A percentile compares a stretch with the other conserved stretches of the same genome.
These are phyloP conservation scores for Parascotia fuliginaria DNA, from an alignment of 2,888 invertebrate species.

Conservation along the genomic window DNA sequence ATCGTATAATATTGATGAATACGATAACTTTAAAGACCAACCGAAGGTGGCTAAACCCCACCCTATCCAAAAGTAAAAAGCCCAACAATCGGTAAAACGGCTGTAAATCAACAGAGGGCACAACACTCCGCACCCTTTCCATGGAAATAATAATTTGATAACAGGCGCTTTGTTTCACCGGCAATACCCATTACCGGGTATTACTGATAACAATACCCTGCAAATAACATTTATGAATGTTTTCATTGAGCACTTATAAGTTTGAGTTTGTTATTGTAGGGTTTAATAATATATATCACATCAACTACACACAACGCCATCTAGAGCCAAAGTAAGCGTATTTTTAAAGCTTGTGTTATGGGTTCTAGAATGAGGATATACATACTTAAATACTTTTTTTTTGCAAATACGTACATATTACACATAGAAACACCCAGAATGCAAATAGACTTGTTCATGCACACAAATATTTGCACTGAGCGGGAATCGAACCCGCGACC, in stretches of 20 bases:
- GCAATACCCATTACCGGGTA: conserved; percentile 26
- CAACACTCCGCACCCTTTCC: conserved; percentile 18
- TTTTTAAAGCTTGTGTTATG: too few species aligned
- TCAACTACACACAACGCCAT: too few species aligned
- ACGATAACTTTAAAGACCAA: not conserved
- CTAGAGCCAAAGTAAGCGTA: too few species aligned
- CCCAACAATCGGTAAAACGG: not conserved
- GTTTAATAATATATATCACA: too few species aligned
- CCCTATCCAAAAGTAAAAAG: not conserved
- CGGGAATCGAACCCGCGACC: too few species aligned
- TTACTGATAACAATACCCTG: conserved; percentile 16
- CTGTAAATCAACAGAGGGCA: conserved; percentile 11
- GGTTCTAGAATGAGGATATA: too few species aligned
- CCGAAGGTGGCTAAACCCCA: not conserved
- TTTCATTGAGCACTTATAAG: conserved; percentile 6
- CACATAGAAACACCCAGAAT: too few species aligned
- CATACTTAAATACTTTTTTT: too few species aligned
- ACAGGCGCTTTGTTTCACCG: conserved; percentile 27
- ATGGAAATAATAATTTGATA: conserved; percentile 31
- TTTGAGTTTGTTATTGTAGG: too few species aligned
- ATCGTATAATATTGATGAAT: not conserved
- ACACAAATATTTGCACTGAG: too few species aligned
- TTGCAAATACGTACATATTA: too few species aligned
- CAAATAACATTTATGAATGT: conserved; percentile 12
- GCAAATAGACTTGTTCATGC: too few species aligned